These are phyloP conservation scores for Drepana falcataria DNA, from an alignment of 2,888 invertebrate species.

Conservation along the genomic window DNA sequence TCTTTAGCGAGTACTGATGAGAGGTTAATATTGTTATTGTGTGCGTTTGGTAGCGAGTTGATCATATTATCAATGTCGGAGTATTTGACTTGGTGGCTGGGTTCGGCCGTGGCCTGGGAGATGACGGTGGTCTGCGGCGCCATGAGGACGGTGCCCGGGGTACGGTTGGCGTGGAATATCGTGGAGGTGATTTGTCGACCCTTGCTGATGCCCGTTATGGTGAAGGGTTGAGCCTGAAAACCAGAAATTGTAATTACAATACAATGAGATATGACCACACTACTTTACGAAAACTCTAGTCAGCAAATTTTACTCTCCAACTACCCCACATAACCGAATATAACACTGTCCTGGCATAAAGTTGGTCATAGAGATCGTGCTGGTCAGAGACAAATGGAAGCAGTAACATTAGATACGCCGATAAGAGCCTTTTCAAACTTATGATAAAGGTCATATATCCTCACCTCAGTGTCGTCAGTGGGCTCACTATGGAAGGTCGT, in stretches of 20 bases:
- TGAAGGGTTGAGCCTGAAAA: conserved; percentile 63
- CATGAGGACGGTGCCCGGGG: conserved; percentile 63
- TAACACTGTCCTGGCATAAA: no score
- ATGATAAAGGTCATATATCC: background rate
- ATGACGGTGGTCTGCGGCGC: conserved; percentile 66
- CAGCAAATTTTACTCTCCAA: no score
- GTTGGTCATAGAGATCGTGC: no score
- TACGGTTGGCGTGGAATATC: conserved; percentile 60
- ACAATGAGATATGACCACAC: no score
- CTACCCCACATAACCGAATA: no score
- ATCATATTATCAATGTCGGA: conserved; percentile 61
- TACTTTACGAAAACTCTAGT: no score
- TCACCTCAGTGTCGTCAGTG: conserved; percentile 57
- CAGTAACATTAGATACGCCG: no score
- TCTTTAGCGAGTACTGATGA: conserved; percentile 59
- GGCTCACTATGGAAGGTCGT: conserved; percentile 74
- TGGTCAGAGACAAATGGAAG: no score
- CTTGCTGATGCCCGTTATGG: conserved; percentile 49
- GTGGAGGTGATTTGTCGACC: conserved; percentile 62
- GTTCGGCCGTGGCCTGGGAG: conserved; percentile 53
- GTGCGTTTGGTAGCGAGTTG: conserved; percentile 39
- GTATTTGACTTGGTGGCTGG: conserved; percentile 46
- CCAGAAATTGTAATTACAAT: background rate
- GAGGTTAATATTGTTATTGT: conserved; percentile 39
- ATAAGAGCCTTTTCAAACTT: no score